Evolutionary conservation across 2,797 vertebrate species (phyloP).

Genomic region (Syngnathus acus): DNA sequence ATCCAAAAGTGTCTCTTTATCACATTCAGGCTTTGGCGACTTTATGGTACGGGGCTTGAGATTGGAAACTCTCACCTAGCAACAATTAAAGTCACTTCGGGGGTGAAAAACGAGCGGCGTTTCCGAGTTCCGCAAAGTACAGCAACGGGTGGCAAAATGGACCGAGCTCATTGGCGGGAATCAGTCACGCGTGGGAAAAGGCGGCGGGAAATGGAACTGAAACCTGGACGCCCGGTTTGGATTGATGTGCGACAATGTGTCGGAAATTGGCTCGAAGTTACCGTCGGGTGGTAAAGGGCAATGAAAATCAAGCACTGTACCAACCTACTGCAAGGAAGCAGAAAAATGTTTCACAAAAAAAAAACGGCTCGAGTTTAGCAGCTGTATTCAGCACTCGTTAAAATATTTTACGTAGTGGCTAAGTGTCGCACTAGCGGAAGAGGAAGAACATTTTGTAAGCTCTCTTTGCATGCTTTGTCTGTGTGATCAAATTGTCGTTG

Average conservation of each 20-base stretch:
- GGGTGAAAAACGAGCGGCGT: background rate
- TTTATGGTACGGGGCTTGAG: background rate
- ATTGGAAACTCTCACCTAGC: background rate
- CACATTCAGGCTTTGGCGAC: background rate
- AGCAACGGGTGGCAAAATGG: background rate
- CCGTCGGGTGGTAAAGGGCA: background rate
- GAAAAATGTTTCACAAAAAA: too few relatives aligned
- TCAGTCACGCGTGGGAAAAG: background rate
- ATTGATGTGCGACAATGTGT: background rate
- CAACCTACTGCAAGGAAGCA: background rate
- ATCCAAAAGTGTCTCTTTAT: background rate
- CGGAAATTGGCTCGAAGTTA: background rate
- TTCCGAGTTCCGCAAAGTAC: background rate
- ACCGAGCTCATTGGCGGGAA: background rate
- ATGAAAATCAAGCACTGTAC: background rate
- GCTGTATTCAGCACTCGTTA: too few relatives aligned
- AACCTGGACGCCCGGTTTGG: background rate
- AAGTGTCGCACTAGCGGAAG: too few relatives aligned
- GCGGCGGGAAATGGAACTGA: background rate
- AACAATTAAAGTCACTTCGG: background rate
- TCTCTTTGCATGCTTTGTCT: too few relatives aligned
- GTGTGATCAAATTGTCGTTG: too few relatives aligned
- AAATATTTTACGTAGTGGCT: too few relatives aligned
- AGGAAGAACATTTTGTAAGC: too few relatives aligned
- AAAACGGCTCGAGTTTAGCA: too few relatives aligned